Conservation (phyloP, 2,797 vertebrate genomes). For the Typhlichthys subterraneus region DNA sequence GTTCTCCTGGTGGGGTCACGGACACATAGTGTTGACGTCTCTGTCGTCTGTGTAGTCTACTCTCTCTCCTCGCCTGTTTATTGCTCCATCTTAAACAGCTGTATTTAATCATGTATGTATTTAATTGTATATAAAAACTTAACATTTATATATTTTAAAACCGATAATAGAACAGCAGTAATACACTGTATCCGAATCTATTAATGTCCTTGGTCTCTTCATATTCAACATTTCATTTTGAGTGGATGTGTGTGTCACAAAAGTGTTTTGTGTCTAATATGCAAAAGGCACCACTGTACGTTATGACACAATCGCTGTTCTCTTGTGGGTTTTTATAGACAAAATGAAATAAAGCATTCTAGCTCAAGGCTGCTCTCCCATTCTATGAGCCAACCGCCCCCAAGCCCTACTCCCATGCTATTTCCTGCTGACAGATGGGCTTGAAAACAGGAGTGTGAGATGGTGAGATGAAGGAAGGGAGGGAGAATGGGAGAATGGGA, state of each 20-base stretch:
- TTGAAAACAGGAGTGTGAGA: constrained; percentile 37
- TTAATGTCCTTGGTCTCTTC: background rate
- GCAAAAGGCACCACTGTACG: too few species aligned
- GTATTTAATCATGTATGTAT: too few species aligned
- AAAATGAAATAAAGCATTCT: constrained; percentile 10
- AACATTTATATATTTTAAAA: too few species aligned
- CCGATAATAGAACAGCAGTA: too few species aligned
- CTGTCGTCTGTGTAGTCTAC: background rate
- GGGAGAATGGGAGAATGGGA: constrained; percentile 33
- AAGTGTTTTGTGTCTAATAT: too few species aligned
- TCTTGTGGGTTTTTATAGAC: background rate
- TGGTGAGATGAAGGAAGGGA: constrained; percentile 49
- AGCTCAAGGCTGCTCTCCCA: background rate
- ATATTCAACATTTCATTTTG: background rate
- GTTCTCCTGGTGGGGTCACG: background rate
- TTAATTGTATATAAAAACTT: too few species aligned
- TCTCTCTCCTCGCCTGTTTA: constrained; percentile 8
- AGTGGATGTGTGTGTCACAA: constrained; percentile 18
- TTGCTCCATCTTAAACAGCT: constrained; percentile 3
- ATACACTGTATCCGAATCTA: background rate
- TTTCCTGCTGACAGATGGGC: constrained; percentile 56
- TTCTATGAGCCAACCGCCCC: background rate
- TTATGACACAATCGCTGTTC: too few species aligned
- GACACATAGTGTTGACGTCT: background rate
- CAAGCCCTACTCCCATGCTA: constrained; percentile 45